Base-by-base conservation (phyloP, 64 coral and sea anemone species). In the Stichodactyla mertensii region DNA sequence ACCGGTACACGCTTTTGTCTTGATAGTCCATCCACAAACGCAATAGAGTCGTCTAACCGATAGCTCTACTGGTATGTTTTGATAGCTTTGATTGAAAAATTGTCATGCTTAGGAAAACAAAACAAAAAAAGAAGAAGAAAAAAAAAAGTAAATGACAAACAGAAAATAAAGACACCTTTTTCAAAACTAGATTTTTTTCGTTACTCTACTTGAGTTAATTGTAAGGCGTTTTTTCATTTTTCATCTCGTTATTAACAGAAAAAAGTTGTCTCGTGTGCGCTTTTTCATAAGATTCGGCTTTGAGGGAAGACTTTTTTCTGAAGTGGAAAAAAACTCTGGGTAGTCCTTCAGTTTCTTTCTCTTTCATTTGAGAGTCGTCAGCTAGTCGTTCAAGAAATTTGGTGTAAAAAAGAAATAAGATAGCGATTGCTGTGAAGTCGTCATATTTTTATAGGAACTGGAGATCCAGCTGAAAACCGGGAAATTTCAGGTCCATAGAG, bases 1-100 rank as follows among this genome's bases (percentile, higher is more conserved):
- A 95, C 87, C 90, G 93, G 90, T 89, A 83, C 52, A 20, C 64
- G 80, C 87, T 88, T 89, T 93, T 90, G 91, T 89, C 92, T 97
- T 81, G 6, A 51, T 14, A 81, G 51, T 81, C 78, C 53, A 55
- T 81, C 78, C 53, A 55, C 78, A 81, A 81, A 55, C 78, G 78
- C 78, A 81, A 81, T 81, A 52, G 51, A 81, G 78, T 81, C 16
- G 15, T 81, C 78, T 54, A 55, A 55, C 36, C 51, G 78, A 81
- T 81, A 81, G 26, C 78, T 18, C 15, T 16, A 81, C 36, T 82
- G 83, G 87, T n/a, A 86, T 84, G 86, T 87, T 91, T 86, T 89
- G 88, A 79, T 88, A 81, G 84, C 24, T 52, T 55, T 89, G 52
- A 74, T 77, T 71, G 59, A 71, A 71, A 82, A 82, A 89, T 60